Evolutionary conservation across 1,140 invertebrate species (phyloP).

Genomic region (Drosophila kurseongensis): DNA sequence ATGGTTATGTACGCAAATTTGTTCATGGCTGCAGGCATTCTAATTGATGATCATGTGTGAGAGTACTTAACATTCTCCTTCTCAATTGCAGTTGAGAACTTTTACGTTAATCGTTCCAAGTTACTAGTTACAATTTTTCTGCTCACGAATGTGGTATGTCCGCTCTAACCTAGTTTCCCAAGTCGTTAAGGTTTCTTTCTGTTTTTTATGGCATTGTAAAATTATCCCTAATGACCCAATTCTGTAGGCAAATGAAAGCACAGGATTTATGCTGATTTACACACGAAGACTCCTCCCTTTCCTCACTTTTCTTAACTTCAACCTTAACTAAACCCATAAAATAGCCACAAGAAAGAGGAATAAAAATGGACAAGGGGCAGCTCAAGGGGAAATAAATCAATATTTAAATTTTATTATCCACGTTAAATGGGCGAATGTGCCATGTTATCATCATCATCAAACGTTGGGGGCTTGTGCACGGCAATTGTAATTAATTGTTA

Average conservation of each 20-base stretch:
- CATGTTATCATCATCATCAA: conserved; percentile 54
- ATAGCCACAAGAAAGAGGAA: conserved; percentile 39
- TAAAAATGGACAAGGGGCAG: conserved; percentile 38
- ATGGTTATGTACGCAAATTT: conserved; percentile 71
- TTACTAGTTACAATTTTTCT: conserved; percentile 4
- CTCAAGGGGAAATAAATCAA: conserved; percentile 63
- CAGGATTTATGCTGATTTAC: conserved; percentile 59
- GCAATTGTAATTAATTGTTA: conserved; percentile 73
- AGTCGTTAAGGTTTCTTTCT: conserved; percentile 53
- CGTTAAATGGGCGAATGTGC: conserved; percentile 58
- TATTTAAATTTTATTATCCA: conserved; percentile 72
- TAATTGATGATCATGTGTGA: conserved; percentile 59
- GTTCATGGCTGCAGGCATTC: conserved; percentile 61
- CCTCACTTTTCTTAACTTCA: background rate
- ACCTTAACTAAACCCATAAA: conserved; percentile 44
- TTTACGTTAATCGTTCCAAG: conserved; percentile 40
- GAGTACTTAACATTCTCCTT: conserved; percentile 15
- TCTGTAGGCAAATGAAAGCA: conserved; percentile 52
- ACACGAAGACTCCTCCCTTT: conserved; percentile 31
- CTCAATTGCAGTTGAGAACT: conserved; percentile 30
- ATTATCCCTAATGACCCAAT: conserved; percentile 72
- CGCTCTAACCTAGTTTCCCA: conserved; percentile 20
- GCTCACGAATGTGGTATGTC: background rate
- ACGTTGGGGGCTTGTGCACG: conserved; percentile 20
- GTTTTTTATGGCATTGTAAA: conserved; percentile 60